Base-by-base conservation (phyloP, 1,140 invertebrate species). In the Bombus sibiricus region DNA sequence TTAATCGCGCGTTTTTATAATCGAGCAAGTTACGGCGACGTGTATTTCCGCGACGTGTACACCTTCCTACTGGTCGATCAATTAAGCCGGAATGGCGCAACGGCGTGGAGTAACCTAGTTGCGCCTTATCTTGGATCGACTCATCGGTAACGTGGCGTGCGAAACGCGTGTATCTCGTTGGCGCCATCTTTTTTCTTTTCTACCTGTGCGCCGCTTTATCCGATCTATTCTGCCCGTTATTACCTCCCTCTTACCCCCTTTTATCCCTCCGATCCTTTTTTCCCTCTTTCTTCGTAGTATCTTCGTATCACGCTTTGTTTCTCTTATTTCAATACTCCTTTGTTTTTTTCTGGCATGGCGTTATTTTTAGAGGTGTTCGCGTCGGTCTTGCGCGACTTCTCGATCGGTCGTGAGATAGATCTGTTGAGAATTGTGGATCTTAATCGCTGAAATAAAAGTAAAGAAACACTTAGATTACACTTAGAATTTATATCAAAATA, bases 51-150 rank as follows among this genome's bases (percentile, higher is more conserved):
- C 43, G 43, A 22, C 47, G 22, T 57, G 80, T 81, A 84, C 78
- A 88, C 86, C 81, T 89, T 89, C 81, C 83, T 89, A 84, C 74
- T 76, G 83, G 75, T 84, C 88, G 89, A 88, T 88, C 92, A 93
- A 93, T 93, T 93, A 93, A 93, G 89, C 87, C 81, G 90, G 81
- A 91, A 92, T 93, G 92, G 92, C 89, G 91, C 92, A 94, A 94
- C 92, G 89, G 72, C 91, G 90, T 90, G 88, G 91, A 92, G 89
- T 94, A 94, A 93, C 93, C 93, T 93, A 93, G 91, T 93, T 93
- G 92, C 83, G 86, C 74, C 90, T 93, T 93, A 93, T 93, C 93
- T 92, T 79, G 87, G 89, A 93, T 93, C 92, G 88, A 83, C 81
- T 87, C 92, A 94, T 94, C 93, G 90, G 86, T 88, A 90, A 86